Evolutionary conservation across 2,888 invertebrate genomes (phyloP), one percentile per base, ranked within the genome.

Genomic region (Pterostichus niger): DNA sequence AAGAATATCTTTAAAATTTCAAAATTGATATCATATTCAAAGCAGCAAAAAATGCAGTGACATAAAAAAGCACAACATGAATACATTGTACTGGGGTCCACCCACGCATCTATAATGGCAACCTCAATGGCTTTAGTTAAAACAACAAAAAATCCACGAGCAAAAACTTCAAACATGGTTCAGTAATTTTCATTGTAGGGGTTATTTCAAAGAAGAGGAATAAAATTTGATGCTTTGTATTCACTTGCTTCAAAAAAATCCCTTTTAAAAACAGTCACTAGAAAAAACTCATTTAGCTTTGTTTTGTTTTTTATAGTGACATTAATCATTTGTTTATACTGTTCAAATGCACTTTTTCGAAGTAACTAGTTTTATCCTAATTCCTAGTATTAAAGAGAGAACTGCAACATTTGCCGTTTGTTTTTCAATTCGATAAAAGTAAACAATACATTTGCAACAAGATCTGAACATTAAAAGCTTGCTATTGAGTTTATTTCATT

Each of bases 111-210:
- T 75, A 75, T 75, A 75, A 75, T 75, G 33, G 13, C 75, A 75
- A 52, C 52, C 75, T 11, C 75, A 52, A 71, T 75, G 52, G 75
- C 75, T 75, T 52, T 75, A 49, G 75, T 75, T 75, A 52, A 52
- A 75, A 75, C 75, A 75, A 75, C 75, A 75, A 75, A 75, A 75
- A 75, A 75, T 52, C 52, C 52, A 75, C 33, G 24, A 33, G 40
- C 52, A 75, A 75, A 75, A 75, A 75, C 75, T 75, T 75, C 75
- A 75, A 75, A 75, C 75, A 75, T 75, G 75, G 52, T 75, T 75
- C 75, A 52, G 75, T 75, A 75, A 75, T 75, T 75, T 75, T 52
- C 75, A 75, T 75, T 75, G 75, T 31, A 24, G 64, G 52, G 46
- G 71, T 49, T 71, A 46, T 71, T 46, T 71, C 71, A 71, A 71